Evolutionary conservation across 2,888 invertebrate genomes (phyloP).

Genomic region (Drosophila helvetica): DNA sequence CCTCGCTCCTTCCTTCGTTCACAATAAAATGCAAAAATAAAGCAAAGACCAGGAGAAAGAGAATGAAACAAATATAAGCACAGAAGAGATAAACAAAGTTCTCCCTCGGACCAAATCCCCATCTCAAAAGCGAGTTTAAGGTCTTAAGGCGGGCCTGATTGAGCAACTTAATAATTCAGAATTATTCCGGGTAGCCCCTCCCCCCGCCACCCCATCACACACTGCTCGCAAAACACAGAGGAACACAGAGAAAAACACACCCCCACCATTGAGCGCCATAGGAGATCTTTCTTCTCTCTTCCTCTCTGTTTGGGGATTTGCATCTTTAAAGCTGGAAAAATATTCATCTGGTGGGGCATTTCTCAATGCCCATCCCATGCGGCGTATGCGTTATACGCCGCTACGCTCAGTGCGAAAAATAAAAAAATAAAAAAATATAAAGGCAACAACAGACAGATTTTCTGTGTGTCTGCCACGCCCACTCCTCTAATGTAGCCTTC

Average conservation of each 20-base stretch:
- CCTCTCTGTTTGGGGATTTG: slow-evolving; percentile 38
- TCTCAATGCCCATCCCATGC: slow-evolving; percentile 29
- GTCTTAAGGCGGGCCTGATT: slow-evolving; percentile 43
- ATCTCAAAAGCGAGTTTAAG: slow-evolving; percentile 44
- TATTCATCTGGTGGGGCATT: slow-evolving; percentile 11
- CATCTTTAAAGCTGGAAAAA: slow-evolving; percentile 34
- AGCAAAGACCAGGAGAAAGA: background rate
- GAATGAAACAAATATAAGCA: slow-evolving; percentile 7
- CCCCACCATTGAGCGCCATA: background rate
- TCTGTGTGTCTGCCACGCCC: slow-evolving; percentile 18
- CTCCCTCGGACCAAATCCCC: slow-evolving; percentile 39
- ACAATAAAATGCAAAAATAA: background rate
- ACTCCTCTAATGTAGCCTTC: slow-evolving; percentile 17
- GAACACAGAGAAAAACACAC: background rate
- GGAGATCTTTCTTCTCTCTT: slow-evolving; percentile 5
- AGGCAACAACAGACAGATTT: slow-evolving; percentile 12
- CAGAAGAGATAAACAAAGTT: slow-evolving; percentile 30
- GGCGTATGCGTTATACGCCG: slow-evolving; percentile 45
- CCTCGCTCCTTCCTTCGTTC: background rate
- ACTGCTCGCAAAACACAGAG: background rate
- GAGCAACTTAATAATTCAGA: slow-evolving; percentile 47
- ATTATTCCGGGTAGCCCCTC: slow-evolving; percentile 29
- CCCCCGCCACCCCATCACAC: background rate
- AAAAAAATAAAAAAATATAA: slow-evolving; percentile 7
- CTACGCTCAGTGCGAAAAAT: slow-evolving; percentile 1